Conservation (phyloP, 35 echinoderm and acorn worm genomes). For the Antedon bifida region DNA sequence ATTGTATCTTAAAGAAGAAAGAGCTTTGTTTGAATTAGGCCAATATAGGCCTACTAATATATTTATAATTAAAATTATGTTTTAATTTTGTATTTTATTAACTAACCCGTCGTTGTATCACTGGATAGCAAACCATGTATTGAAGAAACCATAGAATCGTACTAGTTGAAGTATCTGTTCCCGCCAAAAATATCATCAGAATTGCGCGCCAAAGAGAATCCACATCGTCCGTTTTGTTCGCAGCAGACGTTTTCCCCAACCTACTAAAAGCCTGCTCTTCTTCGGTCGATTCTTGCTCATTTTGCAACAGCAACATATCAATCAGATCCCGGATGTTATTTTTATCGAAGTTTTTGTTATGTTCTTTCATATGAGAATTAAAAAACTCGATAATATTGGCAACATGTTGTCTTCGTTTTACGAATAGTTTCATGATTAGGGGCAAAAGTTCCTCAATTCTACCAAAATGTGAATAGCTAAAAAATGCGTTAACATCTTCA, state of each 20-base stretch:
- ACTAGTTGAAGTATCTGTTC: conserved; percentile 44
- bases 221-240: no score
- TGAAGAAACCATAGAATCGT: conserved; percentile 29
- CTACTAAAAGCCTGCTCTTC: no score
- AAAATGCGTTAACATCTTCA: background rate
- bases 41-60: no score
- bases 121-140: conserved; percentile 15
- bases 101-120: conserved; percentile 37
- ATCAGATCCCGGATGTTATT: conserved; percentile 25
- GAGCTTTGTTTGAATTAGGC: no score
- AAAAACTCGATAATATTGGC: background rate
- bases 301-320: conserved; percentile 18
- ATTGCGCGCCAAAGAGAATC: conserved; percentile 6
- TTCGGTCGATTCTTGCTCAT: background rate
- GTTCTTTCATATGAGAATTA: background rate
- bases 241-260: no score
- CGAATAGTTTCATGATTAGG: background rate
- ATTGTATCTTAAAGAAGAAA: no score
- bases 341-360: background rate
- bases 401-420: background rate
- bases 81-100: no score
- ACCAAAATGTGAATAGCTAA: background rate
- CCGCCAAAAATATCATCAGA: conserved; percentile 39
- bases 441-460: background rate
- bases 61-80: no score